phyloP scores from a whole-genome alignment of 1,140 invertebrate species.

The Drosophila rhopaloa region DNA sequence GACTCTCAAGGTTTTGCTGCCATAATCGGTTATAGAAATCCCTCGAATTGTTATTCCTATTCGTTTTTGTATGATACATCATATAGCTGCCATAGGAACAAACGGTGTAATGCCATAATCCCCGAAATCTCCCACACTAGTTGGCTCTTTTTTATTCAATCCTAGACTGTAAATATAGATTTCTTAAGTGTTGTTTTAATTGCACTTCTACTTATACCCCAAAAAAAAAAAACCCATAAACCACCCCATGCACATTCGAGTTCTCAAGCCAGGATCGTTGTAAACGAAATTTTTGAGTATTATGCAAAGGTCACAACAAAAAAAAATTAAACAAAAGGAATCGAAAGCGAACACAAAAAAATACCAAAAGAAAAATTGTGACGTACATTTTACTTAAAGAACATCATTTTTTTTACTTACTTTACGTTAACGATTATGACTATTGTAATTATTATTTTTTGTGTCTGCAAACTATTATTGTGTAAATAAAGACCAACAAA shows the following conservation, averaged over 20 bases:
- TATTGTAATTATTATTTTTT: slow-evolving; percentile 54
- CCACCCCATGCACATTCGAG: slow-evolving; percentile 22
- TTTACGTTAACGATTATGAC: slow-evolving; percentile 42
- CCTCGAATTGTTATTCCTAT: slow-evolving; percentile 33
- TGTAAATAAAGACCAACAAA: slow-evolving; percentile 46
- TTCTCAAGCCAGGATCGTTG: slow-evolving; percentile 41
- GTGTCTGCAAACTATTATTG: slow-evolving; percentile 51
- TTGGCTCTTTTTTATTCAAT: slow-evolving; percentile 12
- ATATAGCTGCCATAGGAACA: slow-evolving; percentile 40
- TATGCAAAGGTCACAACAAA: slow-evolving; percentile 37
- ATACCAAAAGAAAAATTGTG: slow-evolving; percentile 30
- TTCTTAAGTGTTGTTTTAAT: slow-evolving; percentile 7
- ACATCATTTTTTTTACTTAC: slow-evolving; percentile 43
- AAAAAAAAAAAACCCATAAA: too few species aligned
- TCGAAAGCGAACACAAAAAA: not conserved
- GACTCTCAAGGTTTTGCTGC: slow-evolving; percentile 23
- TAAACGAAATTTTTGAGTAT: slow-evolving; percentile 34
- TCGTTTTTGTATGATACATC: slow-evolving; percentile 10
- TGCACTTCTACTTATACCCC: not conserved
- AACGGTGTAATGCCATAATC: slow-evolving; percentile 26
- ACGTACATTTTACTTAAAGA: slow-evolving; percentile 24
- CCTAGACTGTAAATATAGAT: slow-evolving; percentile 15
- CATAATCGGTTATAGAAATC: slow-evolving; percentile 23
- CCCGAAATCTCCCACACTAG: slow-evolving; percentile 16
- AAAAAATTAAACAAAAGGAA: slow-evolving; percentile 4